Conservation (phyloP, 2,797 vertebrate genomes). For the Gila robusta region DNA sequence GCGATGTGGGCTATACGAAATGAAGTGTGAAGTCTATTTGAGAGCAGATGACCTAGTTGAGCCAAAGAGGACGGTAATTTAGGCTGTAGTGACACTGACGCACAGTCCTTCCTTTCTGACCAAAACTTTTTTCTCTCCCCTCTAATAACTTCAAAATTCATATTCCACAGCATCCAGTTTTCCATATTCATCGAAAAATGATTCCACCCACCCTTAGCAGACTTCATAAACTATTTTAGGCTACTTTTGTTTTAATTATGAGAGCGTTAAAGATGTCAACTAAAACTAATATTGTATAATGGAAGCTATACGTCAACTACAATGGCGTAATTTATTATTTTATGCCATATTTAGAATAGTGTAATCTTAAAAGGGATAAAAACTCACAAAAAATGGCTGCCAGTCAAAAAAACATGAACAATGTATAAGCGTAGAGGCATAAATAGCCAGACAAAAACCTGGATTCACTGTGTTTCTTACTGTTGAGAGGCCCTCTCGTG, state of each 20-base stretch:
- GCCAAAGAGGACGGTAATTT: constrained; percentile 58
- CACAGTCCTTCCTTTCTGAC: constrained; percentile 41
- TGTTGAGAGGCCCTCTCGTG: not conserved
- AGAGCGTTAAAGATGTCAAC: not conserved
- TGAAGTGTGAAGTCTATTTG: constrained; percentile 52
- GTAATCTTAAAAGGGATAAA: not conserved
- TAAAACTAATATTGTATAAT: not conserved
- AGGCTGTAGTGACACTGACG: constrained; percentile 60
- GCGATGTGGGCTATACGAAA: constrained; percentile 44
- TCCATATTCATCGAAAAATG: not conserved
- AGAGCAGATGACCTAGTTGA: constrained; percentile 65
- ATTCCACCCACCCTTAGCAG: not conserved
- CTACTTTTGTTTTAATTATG: not conserved
- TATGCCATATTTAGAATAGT: not conserved
- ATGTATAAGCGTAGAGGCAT: not conserved
- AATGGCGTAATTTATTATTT: not conserved
- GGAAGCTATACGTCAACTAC: not conserved
- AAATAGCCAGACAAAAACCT: constrained; percentile 7
- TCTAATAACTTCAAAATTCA: not conserved
- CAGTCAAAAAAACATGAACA: constrained; percentile 11
- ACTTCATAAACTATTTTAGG: not conserved
- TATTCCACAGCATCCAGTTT: not conserved
- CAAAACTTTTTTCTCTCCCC: not conserved
- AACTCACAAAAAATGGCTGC: not conserved
- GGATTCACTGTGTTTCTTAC: not conserved